Evolutionary conservation across 2,113 vertebrate genomes (phyloP), one percentile per base, ranked within the genome.

Genomic region (Hucho hucho): DNA sequence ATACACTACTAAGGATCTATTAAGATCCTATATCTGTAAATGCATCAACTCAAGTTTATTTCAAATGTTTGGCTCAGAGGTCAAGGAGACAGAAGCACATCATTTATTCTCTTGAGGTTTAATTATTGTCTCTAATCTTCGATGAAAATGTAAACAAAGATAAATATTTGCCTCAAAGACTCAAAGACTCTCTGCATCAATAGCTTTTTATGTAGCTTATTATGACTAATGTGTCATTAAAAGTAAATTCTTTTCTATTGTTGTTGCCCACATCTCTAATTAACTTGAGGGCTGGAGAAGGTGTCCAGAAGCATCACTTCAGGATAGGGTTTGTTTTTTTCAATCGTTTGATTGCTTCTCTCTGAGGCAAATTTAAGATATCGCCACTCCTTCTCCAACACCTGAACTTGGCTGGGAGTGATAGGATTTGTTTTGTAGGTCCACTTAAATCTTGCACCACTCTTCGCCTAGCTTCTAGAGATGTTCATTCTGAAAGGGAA

Each of bases 191-290:
- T 73, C 53, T 53, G 49, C 22, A 69, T 73, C 58, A 69, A 68
- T 69, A 53, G 65, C 56, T 43, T 49, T 24, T 46, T 20, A 73
- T 69, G 71, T 69, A 53, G 65, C 56, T 43, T 49, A 46, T 46
- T 20, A 73, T 64, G 71, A 74, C 32, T 64, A 74, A 79, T 59
- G 61, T 70, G 73, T 56, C 72, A 74, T 69, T 70, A 79, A 74
- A 74, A 65, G 74, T 74, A 70, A 70, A 70, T 13, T 13, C 18
- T 37, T 70, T 64, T 56, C 14, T 64, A 49, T 22, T 37, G 32
- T 9, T 32, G 26, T 14, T 66, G 29, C 63, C 16, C 22, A 66
- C 25, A n/a, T 66, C 37, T 69, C 65, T 46, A 9, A 7, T 37
- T 46, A 58, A 74, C 29, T n/a, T 47, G 53, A 43, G 13, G 64